Conservation (phyloP, 1,140 invertebrate species). For the Dendroctonus valens region DNA sequence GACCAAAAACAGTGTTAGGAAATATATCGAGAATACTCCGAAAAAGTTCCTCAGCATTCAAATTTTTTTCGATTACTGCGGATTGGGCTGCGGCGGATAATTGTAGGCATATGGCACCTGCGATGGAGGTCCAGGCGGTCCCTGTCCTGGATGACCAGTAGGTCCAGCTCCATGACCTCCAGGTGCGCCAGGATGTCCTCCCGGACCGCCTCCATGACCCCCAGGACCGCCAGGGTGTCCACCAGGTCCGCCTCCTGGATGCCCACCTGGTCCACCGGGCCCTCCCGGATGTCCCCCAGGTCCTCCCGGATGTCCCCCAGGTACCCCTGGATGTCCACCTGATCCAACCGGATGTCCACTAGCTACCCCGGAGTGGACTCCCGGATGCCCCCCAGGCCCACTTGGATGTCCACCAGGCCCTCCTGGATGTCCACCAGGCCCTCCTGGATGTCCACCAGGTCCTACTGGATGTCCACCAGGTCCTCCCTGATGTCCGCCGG, state of each 20-base stretch:
- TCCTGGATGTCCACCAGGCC: too few species aligned
- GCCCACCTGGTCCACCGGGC: neutral
- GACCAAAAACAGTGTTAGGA: too few species aligned
- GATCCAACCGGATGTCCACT: neutral
- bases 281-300: slow-evolving; percentile 38
- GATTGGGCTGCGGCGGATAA: slow-evolving; percentile 48
- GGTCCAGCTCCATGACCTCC: slow-evolving; percentile 6
- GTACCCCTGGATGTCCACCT: neutral
- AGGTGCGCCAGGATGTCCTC: neutral
- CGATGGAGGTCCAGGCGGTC: slow-evolving; percentile 44
- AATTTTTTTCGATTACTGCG: slow-evolving; percentile 38
- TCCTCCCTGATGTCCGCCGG: neutral
- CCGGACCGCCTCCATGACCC: neutral
- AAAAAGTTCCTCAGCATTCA: too few species aligned
- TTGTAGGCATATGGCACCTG: slow-evolving; percentile 49
- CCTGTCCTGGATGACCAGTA: slow-evolving; percentile 13
- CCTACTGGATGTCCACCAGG: neutral
- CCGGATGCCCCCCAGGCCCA: too few species aligned
- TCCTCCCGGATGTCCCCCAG: neutral
- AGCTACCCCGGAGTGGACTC: neutral
- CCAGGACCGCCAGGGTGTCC: neutral
- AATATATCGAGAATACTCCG: too few species aligned
- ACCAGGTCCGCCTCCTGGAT: neutral
- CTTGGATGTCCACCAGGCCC: too few species aligned
- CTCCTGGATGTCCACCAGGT: too few species aligned